A percentile compares a stretch with the other conserved stretches of the same genome.
Conservation (phyloP, 30 jellyfish, hydroid and myxozoan genomes). For the Sanderia malayensis region DNA sequence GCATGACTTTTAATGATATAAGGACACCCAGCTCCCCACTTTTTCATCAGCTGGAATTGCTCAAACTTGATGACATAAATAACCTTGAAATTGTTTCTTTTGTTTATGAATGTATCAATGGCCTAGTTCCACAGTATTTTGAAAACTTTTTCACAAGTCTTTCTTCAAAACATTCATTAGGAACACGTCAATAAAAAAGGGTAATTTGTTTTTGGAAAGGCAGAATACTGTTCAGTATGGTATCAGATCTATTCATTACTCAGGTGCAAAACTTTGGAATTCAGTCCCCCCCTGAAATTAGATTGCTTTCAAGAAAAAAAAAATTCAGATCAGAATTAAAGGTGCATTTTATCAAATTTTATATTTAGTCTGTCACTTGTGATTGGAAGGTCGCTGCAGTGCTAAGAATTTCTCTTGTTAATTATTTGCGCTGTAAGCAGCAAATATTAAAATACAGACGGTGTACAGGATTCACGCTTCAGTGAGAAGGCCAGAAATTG, state of each 20-base stretch:
- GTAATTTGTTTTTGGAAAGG: constrained; percentile 7
- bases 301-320: constrained; percentile 2
- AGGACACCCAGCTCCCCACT: constrained; percentile 20
- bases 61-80: constrained; percentile 5
- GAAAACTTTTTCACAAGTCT: constrained; percentile 12
- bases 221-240: constrained; percentile 14
- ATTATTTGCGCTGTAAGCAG: too few species aligned
- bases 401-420: background rate
- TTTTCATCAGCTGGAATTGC: constrained; percentile 19
- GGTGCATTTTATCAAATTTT: constrained; percentile 1
- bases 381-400: constrained; percentile 12
- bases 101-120: constrained; percentile 10
- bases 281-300: constrained; percentile 11
- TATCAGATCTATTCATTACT: constrained; percentile 8
- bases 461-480: too few species aligned
- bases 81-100: constrained; percentile 6
- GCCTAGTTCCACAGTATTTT: constrained; percentile 5
- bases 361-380: constrained; percentile 12
- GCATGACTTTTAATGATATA: constrained; percentile 10
- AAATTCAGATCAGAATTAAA: constrained; percentile 14
- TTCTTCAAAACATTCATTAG: constrained; percentile 11
- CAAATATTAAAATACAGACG: too few species aligned
- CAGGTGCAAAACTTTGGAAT: constrained; percentile 16
- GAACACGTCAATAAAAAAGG: constrained; percentile 7
- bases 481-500: too few species aligned